Evolutionary conservation across 2,113 vertebrate genomes (phyloP).

Genomic region (Balaeniceps rex): DNA sequence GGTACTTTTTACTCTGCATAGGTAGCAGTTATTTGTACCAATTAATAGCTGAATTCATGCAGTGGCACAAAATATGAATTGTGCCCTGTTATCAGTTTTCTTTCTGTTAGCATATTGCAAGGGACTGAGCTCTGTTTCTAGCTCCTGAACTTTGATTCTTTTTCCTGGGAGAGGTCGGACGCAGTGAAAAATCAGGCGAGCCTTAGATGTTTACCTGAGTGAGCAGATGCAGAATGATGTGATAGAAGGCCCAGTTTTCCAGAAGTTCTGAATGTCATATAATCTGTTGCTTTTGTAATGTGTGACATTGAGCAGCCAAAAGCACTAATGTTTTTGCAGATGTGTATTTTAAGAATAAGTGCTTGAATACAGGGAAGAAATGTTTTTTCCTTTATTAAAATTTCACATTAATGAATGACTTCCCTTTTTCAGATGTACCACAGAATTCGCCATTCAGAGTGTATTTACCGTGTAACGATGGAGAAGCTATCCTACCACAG

Average conservation of each 20-base stretch:
- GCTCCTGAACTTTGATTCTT: background rate
- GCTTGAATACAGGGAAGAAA: background rate
- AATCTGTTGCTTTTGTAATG: background rate
- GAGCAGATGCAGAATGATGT: background rate
- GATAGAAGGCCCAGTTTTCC: background rate
- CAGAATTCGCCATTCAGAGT: conserved; percentile 96
- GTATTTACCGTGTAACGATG: conserved; percentile 98
- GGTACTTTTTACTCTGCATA: background rate
- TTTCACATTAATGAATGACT: background rate
- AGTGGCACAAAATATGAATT: background rate
- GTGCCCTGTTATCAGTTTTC: background rate
- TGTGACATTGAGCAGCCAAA: background rate
- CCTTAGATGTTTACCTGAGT: background rate
- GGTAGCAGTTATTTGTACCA: background rate
- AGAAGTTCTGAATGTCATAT: background rate
- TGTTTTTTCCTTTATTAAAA: background rate
- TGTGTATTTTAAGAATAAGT: background rate
- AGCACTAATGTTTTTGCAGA: background rate
- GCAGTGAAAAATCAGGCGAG: background rate
- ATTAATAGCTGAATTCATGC: background rate
- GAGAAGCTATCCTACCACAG: conserved; percentile 98
- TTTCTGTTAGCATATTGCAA: background rate
- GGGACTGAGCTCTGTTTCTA: background rate
- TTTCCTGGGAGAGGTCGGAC: background rate
- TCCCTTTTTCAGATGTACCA: conserved; percentile 89